A percentile compares a stretch with the other conserved stretches of the same genome.
These are phyloP conservation scores for Bombus terrestris DNA, from an alignment of 1,140 invertebrate species.

Conservation along the genomic window DNA sequence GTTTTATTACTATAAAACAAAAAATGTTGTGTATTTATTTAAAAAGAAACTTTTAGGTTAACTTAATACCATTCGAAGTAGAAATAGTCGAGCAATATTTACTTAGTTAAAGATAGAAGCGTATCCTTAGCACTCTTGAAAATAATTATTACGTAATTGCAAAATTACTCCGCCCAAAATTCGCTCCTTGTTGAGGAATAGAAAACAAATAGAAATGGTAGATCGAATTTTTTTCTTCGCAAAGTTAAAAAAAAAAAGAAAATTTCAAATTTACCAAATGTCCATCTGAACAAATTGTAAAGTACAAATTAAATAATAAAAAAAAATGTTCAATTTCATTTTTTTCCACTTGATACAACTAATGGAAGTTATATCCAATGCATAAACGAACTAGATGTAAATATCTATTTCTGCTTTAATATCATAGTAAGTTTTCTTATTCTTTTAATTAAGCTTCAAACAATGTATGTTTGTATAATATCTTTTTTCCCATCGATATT, in stretches of 20 bases:
- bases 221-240: background rate
- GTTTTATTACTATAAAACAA: no score
- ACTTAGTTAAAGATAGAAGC: background rate
- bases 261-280: no score
- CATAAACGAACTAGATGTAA: background rate
- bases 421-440: background rate
- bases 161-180: no score
- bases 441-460: background rate
- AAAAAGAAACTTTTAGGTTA: no score
- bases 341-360: no score
- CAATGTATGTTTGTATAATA: background rate
- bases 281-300: no score
- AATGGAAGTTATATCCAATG: background rate
- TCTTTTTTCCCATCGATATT: no score
- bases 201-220: background rate
- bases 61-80: background rate
- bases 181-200: no score
- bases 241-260: no score
- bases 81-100: background rate
- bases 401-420: background rate
- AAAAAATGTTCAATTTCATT: no score
- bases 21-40: no score
- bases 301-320: no score
- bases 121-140: background rate
- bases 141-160: background rate